phyloP scores from a whole-genome alignment of 64 coral and sea anemone species.

The Dendronephthya gigantea region DNA sequence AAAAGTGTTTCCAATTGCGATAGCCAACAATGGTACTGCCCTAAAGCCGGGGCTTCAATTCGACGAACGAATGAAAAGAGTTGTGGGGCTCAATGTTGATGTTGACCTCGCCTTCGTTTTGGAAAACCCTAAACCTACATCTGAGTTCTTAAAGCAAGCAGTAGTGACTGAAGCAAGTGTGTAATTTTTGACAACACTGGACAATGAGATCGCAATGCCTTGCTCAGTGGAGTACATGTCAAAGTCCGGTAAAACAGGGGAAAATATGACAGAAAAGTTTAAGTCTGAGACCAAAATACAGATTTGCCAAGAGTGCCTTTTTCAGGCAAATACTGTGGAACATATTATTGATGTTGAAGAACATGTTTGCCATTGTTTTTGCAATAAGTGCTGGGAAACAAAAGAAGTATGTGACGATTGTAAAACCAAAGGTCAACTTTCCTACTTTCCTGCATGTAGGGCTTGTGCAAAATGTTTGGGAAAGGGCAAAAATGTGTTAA shows the following conservation, averaged over 20 bases:
- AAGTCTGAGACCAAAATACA: slow-evolving; percentile 40
- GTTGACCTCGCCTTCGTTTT: slow-evolving; percentile 43
- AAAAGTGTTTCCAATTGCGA: slow-evolving; percentile 41
- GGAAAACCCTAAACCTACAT: slow-evolving; percentile 36
- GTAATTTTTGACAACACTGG: slow-evolving; percentile 46
- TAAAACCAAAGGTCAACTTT: slow-evolving; percentile 36
- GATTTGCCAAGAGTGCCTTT: slow-evolving; percentile 53
- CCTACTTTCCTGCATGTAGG: slow-evolving; percentile 50
- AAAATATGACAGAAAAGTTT: slow-evolving; percentile 38
- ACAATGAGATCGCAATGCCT: slow-evolving; percentile 45
- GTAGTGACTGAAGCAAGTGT: slow-evolving; percentile 48
- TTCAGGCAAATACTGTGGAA: slow-evolving; percentile 34
- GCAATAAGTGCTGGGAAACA: slow-evolving; percentile 36
- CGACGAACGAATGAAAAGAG: slow-evolving; percentile 44
- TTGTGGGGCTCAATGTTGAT: slow-evolving; percentile 56
- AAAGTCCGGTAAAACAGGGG: slow-evolving; percentile 37
- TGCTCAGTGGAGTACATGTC: slow-evolving; percentile 35
- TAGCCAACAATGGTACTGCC: slow-evolving; percentile 50
- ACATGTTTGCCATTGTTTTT: slow-evolving; percentile 45
- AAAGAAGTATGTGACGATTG: slow-evolving; percentile 36
- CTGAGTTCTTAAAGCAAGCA: slow-evolving; percentile 37
- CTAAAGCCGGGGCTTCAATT: slow-evolving; percentile 49
- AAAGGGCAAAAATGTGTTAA: slow-evolving; percentile 41
- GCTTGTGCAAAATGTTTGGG: slow-evolving; percentile 39
- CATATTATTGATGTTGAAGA: slow-evolving; percentile 33